These are phyloP conservation scores for Colossoma macropomum DNA, from an alignment of 2,113 vertebrate genomes.

Conservation along the genomic window DNA sequence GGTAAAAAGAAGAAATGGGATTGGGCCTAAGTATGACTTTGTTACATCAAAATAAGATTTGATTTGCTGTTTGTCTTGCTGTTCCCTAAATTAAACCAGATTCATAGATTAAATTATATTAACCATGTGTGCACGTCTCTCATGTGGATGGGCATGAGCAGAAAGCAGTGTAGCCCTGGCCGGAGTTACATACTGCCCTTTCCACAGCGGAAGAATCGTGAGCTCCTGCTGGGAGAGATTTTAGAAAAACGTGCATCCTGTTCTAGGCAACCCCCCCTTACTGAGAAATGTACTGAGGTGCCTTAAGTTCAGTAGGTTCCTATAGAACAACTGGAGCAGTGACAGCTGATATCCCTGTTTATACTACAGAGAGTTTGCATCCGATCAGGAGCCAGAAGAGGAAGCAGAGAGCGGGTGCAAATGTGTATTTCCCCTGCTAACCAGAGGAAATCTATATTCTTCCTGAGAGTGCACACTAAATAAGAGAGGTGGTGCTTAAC, in stretches of 20 bases:
- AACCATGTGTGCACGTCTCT: neutral
- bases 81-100: neutral
- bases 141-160: neutral
- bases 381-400: slow-evolving; percentile 7
- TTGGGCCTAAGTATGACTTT: too few species aligned
- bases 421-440: slow-evolving; percentile 29
- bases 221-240: slow-evolving; percentile 45
- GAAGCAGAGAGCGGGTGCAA: neutral
- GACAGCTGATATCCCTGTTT: slow-evolving; percentile 35
- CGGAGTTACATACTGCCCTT: neutral
- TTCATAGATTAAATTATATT: neutral
- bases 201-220: slow-evolving; percentile 42
- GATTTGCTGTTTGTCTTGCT: neutral
- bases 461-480: slow-evolving; percentile 21
- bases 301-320: slow-evolving; percentile 25
- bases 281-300: slow-evolving; percentile 3
- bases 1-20: too few species aligned
- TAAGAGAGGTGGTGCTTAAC: neutral
- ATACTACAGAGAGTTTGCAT: slow-evolving; percentile 2
- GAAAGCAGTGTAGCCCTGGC: neutral
- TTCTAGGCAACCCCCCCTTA: slow-evolving; percentile 11
- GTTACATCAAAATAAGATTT: too few species aligned
- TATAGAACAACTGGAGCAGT: slow-evolving; percentile 2
- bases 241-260: slow-evolving; percentile 49
- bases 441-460: slow-evolving; percentile 30